Evolutionary conservation across 1,140 invertebrate genomes (phyloP).

Genomic region (Leptinotarsa texana): DNA sequence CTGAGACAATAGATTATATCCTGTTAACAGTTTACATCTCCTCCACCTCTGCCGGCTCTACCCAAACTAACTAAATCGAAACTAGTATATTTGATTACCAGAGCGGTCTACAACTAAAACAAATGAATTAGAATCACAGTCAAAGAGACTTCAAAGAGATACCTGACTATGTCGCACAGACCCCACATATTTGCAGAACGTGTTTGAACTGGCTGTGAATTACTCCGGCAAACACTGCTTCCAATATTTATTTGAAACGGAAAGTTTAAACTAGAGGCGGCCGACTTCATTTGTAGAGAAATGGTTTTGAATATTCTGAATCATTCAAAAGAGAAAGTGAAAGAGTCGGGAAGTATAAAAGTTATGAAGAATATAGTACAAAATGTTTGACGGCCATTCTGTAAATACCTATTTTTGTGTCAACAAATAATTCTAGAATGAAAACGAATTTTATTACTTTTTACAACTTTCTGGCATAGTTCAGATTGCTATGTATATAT

Average conservation of each 20-base stretch:
- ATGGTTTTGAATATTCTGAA: background rate
- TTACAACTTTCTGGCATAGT: too few relatives aligned
- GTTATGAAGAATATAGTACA: too few relatives aligned
- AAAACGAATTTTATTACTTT: too few relatives aligned
- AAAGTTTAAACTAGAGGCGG: background rate
- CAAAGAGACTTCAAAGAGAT: conserved; percentile 4
- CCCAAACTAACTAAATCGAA: background rate
- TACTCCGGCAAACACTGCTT: background rate
- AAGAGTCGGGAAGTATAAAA: too few relatives aligned
- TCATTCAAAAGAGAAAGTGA: too few relatives aligned
- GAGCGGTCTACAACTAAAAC: conserved; percentile 7
- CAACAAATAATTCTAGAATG: too few relatives aligned
- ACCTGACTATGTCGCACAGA: conserved; percentile 14
- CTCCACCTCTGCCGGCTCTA: too few relatives aligned
- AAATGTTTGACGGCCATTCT: too few relatives aligned
- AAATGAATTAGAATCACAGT: conserved; percentile 14
- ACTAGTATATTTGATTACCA: background rate
- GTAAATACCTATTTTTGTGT: too few relatives aligned
- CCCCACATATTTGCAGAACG: conserved; percentile 13
- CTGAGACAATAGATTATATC: too few relatives aligned
- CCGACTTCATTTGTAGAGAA: background rate
- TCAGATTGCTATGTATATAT: too few relatives aligned
- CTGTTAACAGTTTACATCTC: too few relatives aligned
- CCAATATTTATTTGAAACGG: background rate
- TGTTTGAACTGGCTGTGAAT: conserved; percentile 15